Evolutionary conservation across 2,888 invertebrate species (phyloP).

Genomic region (Dorcus hopei): DNA sequence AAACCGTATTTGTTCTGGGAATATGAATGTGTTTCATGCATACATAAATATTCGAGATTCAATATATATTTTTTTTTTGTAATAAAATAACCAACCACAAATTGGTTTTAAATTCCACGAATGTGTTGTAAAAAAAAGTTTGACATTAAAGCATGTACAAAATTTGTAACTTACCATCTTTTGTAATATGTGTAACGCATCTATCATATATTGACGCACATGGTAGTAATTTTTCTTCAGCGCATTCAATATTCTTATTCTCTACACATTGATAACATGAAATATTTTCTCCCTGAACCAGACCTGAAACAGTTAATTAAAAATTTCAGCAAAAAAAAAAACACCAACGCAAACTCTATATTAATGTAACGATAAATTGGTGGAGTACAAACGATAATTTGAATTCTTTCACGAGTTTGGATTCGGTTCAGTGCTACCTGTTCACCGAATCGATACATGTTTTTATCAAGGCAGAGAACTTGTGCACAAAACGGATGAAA

Average conservation of each 20-base stretch:
- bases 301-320: slow-evolving; percentile 30
- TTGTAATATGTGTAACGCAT: slow-evolving; percentile 49
- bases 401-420: too few relatives aligned
- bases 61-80: too few relatives aligned
- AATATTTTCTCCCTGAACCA: slow-evolving; percentile 34
- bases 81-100: too few relatives aligned
- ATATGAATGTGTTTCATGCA: too few relatives aligned
- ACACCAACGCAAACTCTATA: too few relatives aligned
- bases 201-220: slow-evolving; percentile 46
- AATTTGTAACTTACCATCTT: slow-evolving; percentile 40
- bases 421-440: slow-evolving; percentile 1
- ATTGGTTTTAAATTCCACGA: too few relatives aligned
- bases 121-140: too few relatives aligned
- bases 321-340: background rate
- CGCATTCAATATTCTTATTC: slow-evolving; percentile 42
- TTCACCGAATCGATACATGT: slow-evolving; percentile 16
- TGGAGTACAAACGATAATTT: too few relatives aligned
- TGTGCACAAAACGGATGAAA: too few relatives aligned
- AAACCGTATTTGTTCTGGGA: too few relatives aligned
- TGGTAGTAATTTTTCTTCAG: slow-evolving; percentile 39
- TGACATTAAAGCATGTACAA: background rate
- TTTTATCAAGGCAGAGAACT: background rate
- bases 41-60: too few relatives aligned
- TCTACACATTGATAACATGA: slow-evolving; percentile 49
- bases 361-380: too few relatives aligned